These are phyloP conservation scores for Micropterix aruncella DNA, from an alignment of 2,888 invertebrate genomes.

Conservation along the genomic window DNA sequence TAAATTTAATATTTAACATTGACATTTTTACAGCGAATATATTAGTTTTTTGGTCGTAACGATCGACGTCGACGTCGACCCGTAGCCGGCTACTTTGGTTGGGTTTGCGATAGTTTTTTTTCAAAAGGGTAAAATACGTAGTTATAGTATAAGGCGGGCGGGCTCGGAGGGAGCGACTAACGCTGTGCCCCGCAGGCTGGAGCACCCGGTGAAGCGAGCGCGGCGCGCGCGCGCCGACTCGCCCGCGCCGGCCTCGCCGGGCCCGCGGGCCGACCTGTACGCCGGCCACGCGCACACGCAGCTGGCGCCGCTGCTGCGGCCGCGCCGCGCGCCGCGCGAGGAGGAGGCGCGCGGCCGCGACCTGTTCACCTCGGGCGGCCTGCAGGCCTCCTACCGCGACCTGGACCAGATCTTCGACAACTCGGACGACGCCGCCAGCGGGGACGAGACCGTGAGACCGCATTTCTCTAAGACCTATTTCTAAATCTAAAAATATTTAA, in stretches of 20 bases:
- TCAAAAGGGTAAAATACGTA: too few species aligned
- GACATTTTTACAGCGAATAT: too few species aligned
- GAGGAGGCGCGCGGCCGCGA: slow-evolving; percentile 82
- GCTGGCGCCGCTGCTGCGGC: slow-evolving; percentile 30
- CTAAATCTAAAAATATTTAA: slow-evolving; percentile 4
- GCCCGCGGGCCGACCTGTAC: slow-evolving; percentile 37
- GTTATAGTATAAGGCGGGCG: too few species aligned
- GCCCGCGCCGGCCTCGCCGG: slow-evolving; percentile 15
- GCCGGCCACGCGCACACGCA: slow-evolving; percentile 42
- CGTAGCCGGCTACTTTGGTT: too few species aligned
- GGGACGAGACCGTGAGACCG: slow-evolving; percentile 73
- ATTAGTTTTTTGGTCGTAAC: too few species aligned
- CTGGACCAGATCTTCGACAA: slow-evolving; percentile 91
- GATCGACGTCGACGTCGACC: too few species aligned
- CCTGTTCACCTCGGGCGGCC: slow-evolving; percentile 76
- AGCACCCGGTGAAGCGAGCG: slow-evolving; percentile 83
- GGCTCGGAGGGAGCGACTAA: too few species aligned
- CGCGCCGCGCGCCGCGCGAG: slow-evolving; percentile 27
- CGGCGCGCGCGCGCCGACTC: slow-evolving; percentile 32
- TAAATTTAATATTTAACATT: too few species aligned
- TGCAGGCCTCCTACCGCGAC: slow-evolving; percentile 79
- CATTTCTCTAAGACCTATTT: too few species aligned
- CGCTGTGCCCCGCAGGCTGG: too few species aligned
- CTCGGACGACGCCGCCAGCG: slow-evolving; percentile 78
- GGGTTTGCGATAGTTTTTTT: too few species aligned